These are phyloP conservation scores for Blastobasis adustella DNA, from an alignment of 2,888 invertebrate genomes.

Conservation along the genomic window DNA sequence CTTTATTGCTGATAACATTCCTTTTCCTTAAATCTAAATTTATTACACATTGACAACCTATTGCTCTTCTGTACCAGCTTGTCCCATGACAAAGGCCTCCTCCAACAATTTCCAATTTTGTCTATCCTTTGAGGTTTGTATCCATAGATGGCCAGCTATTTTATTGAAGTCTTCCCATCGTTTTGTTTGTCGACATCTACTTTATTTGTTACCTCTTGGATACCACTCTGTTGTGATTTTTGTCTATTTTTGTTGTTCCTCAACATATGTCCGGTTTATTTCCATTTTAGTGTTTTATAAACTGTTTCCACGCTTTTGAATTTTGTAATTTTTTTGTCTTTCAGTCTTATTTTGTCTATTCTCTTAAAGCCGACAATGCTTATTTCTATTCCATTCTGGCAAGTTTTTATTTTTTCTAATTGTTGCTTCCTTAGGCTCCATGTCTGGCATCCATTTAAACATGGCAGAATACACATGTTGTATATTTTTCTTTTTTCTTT, in stretches of 20 bases:
- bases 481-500: conserved; percentile 5
- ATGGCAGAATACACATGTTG: neutral
- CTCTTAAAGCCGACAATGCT: neutral
- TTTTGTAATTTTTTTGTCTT: too few relatives aligned
- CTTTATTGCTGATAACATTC: too few relatives aligned
- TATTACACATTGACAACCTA: too few relatives aligned
- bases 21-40: too few relatives aligned
- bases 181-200: conserved; percentile 3
- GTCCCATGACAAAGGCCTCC: neutral
- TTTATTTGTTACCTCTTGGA: conserved; percentile 6
- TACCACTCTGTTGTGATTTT: conserved; percentile 4
- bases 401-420: neutral
- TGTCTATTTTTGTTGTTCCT: conserved; percentile 9
- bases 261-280: conserved; percentile 10
- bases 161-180: conserved; percentile 4
- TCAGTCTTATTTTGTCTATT: neutral
- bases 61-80: neutral
- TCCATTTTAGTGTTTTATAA: conserved; percentile 7
- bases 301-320: neutral
- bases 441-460: conserved; percentile 4
- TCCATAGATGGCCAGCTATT: too few relatives aligned
- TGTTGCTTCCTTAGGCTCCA: neutral
- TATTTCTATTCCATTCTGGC: conserved; percentile 2
- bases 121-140: conserved; percentile 1
- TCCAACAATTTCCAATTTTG: conserved; percentile 2